A percentile compares a stretch with the other conserved stretches of the same genome.
Conservation (phyloP, 2,888 invertebrate species). For the Malachius bipustulatus region DNA sequence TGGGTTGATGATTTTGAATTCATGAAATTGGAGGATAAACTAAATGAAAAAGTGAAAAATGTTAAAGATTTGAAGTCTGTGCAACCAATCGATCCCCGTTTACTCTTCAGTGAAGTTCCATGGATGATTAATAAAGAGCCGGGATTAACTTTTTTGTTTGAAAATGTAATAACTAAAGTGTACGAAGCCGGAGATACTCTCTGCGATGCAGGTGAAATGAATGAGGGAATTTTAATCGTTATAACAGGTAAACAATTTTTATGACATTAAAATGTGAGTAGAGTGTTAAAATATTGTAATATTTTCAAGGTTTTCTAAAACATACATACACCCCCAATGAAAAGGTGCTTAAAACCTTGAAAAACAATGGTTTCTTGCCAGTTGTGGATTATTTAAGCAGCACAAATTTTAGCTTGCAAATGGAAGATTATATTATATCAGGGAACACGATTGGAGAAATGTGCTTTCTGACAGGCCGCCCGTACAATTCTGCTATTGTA, state of each 20-base stretch:
- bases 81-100: constrained; percentile 41
- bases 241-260: neutral
- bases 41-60: constrained; percentile 44
- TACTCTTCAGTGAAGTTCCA: constrained; percentile 25
- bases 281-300: no score
- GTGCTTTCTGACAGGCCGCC: neutral
- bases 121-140: constrained; percentile 21
- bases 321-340: neutral
- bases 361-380: neutral
- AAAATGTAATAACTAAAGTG: constrained; percentile 7
- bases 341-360: neutral
- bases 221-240: constrained; percentile 4
- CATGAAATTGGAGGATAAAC: constrained; percentile 38
- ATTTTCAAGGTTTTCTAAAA: neutral
- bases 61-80: constrained; percentile 27
- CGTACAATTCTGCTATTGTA: neutral
- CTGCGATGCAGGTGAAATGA: neutral
- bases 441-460: neutral
- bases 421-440: neutral
- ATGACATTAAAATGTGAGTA: no score
- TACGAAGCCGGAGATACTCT: neutral
- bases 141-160: constrained; percentile 10
- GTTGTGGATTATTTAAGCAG: neutral
- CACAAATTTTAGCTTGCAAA: neutral
- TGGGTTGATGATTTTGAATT: constrained; percentile 49